These are phyloP conservation scores for Steinernema scapterisci DNA, from an alignment of 2,888 invertebrate species.

Conservation along the genomic window DNA sequence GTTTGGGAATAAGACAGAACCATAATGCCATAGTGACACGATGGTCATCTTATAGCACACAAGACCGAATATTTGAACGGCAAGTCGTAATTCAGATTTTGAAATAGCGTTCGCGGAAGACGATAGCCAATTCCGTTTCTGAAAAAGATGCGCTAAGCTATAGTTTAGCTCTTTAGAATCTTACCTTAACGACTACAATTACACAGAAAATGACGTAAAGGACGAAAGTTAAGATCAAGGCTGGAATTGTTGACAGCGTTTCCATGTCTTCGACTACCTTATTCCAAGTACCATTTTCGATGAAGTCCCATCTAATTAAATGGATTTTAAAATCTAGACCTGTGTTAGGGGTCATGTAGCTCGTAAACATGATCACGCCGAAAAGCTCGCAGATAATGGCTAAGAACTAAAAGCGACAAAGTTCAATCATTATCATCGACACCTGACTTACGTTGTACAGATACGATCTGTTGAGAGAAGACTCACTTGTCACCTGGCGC, in stretches of 20 bases:
- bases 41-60: neutral
- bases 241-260: neutral
- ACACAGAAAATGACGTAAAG: neutral
- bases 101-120: neutral
- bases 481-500: too few relatives aligned
- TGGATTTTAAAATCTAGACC: neutral
- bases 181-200: neutral
- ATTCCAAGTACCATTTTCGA: neutral
- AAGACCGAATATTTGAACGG: neutral
- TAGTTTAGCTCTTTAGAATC: neutral
- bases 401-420: neutral
- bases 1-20: neutral
- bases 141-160: neutral
- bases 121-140: too few relatives aligned
- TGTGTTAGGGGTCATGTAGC: constrained; percentile 1
- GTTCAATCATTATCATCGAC: too few relatives aligned
- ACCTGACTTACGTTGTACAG: too few relatives aligned
- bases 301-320: neutral
- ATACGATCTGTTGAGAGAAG: too few relatives aligned
- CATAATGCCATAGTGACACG: neutral
- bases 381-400: neutral
- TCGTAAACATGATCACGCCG: neutral
- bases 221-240: neutral
- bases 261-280: neutral
- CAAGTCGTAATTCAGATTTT: neutral